Conservation (phyloP, 2,113 vertebrate species). For the Sander lucioperca region DNA sequence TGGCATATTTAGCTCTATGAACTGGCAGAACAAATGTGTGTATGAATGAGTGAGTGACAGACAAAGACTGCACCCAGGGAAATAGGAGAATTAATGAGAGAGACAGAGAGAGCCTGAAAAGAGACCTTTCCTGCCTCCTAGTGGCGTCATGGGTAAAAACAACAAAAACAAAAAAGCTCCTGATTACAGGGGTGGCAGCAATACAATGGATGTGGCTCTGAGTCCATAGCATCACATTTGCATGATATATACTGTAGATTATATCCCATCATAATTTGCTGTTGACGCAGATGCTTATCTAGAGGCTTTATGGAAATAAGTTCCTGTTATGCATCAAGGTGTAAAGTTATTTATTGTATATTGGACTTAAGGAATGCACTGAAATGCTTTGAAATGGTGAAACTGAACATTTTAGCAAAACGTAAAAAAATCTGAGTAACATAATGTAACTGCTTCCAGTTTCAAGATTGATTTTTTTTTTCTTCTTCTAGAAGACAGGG, state of each 20-base stretch:
- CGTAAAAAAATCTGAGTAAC: background rate
- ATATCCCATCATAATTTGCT: background rate
- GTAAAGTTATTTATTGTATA: background rate
- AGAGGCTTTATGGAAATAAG: background rate
- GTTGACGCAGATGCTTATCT: background rate
- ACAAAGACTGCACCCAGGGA: slow-evolving; percentile 1
- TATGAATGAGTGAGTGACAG: slow-evolving; percentile 10
- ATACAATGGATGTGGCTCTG: background rate
- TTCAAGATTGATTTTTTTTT: background rate
- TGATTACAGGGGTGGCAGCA: background rate
- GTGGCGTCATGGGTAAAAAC: slow-evolving; percentile 56
- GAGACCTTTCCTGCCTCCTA: slow-evolving; percentile 79
- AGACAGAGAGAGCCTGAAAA: slow-evolving; percentile 3
- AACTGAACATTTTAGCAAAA: background rate
- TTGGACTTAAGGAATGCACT: background rate
- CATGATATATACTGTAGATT: background rate
- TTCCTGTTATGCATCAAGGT: background rate
- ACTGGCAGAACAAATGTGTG: background rate
- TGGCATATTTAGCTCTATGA: too few species aligned
- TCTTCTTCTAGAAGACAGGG: background rate
- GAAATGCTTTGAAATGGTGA: background rate
- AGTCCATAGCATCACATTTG: background rate
- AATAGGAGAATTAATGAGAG: background rate
- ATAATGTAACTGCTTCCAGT: background rate
- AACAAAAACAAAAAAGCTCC: background rate